Conservation (phyloP, 2,113 vertebrate species). For the Phylloscopus whistleri region DNA sequence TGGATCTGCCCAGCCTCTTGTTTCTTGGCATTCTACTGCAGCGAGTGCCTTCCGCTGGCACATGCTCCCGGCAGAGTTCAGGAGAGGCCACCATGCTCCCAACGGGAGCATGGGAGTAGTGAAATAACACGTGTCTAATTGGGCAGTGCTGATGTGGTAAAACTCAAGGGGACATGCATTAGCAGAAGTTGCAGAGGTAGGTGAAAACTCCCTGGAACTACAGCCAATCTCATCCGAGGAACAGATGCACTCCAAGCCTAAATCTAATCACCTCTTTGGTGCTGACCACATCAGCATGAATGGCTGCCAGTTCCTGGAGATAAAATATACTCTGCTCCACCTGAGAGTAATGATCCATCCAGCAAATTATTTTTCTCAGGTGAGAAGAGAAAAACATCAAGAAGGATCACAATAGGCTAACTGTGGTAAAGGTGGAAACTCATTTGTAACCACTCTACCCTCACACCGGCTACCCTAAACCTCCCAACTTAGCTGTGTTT, state of each 20-base stretch:
- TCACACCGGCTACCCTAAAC: background rate
- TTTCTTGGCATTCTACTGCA: background rate
- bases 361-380: background rate
- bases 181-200: background rate
- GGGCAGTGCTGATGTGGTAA: background rate
- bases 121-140: accelerated
- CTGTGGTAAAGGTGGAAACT: background rate
- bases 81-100: background rate
- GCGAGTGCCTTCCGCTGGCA: background rate
- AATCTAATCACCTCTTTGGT: background rate
- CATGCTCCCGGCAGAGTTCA: accelerated
- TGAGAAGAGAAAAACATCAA: background rate
- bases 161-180: background rate
- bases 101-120: accelerated
- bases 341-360: background rate
- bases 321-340: background rate
- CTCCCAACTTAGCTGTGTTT: background rate
- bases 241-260: background rate
- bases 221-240: background rate
- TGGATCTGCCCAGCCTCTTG: background rate
- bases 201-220: background rate
- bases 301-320: background rate
- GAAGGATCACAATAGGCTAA: background rate
- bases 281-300: background rate
- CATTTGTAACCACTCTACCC: background rate